Evolutionary conservation across 2,888 invertebrate species (phyloP), one percentile per base, ranked within the genome.

Genomic region (Chymomyza amoena): DNA sequence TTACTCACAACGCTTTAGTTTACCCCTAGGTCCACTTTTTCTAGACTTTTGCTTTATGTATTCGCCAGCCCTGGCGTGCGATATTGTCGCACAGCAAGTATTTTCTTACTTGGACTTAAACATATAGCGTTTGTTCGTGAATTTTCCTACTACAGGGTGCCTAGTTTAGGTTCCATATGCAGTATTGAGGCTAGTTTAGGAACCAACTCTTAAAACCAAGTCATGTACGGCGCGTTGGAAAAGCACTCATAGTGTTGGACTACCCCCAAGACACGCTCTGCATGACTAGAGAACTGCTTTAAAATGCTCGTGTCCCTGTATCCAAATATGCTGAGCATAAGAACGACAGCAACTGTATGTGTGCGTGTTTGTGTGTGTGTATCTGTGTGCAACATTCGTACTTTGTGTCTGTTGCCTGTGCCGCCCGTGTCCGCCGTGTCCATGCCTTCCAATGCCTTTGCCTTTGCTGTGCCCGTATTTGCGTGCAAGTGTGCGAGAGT

Each of bases 101-200:
- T 83, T 83, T 83, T 83, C 83, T 86, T 88, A 88, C 83, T 83
- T 88, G 86, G 83, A 83, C 83, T 88, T 83, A 86, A 86, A 88
- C 83, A 85, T 78, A 80, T 78, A 83, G 81, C 88, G 78, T 73
- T 88, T 88, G 83, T 83, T 84, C 83, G 83, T 86, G 86, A 83
- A 88, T 87, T 87, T 77, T 72, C 75, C 78, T 4, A 2, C 20
- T 28, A 57, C 57, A 57, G 57, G 57, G 57, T 25, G 39, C 39
- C 39, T 13, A 45, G 39, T 13, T 45, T 45, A 45, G 39, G 39
- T 45, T 45, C 39, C 13, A 45, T 45, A 45, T 15, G 4, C n/a
- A 45, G 39, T 13, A 4, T 13, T 4, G 39, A 10, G 4, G 39
- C 13, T 45, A 45, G 10, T 45, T 45, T 45, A 10, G 13, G 13